Evolutionary conservation across 2,888 invertebrate species (phyloP).

Genomic region (Hoplodrina ambigua): DNA sequence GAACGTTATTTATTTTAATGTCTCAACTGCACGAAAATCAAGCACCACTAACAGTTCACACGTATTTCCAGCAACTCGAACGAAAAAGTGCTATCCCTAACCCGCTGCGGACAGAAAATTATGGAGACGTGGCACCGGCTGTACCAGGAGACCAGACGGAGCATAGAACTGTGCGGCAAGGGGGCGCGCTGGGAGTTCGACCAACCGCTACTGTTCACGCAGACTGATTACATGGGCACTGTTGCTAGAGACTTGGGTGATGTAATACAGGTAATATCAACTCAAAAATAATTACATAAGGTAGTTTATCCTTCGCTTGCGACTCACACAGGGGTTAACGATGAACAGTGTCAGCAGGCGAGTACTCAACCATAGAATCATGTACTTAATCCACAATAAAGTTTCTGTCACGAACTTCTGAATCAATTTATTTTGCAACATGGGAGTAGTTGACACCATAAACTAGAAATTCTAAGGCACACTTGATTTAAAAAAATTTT

Average conservation of each 20-base stretch:
- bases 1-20: too few species aligned
- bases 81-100: constrained; percentile 88
- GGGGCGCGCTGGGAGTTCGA: constrained; percentile 98
- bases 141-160: constrained; percentile 94
- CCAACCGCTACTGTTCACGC: constrained; percentile 94
- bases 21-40: too few species aligned
- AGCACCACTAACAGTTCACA: neutral
- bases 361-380: too few species aligned
- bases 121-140: constrained; percentile 93
- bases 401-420: too few species aligned
- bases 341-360: too few species aligned
- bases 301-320: constrained; percentile 46
- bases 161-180: constrained; percentile 96
- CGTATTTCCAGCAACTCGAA: constrained; percentile 84
- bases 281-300: neutral
- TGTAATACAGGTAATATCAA: constrained; percentile 91
- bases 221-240: constrained; percentile 95
- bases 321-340: constrained; percentile 82
- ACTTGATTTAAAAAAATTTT: too few species aligned
- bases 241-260: constrained; percentile 95
- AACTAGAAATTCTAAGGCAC: too few species aligned
- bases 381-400: too few species aligned
- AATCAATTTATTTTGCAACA: too few species aligned
- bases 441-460: too few species aligned
- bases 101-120: constrained; percentile 92